Evolutionary conservation across 2,797 vertebrate species (phyloP).

Genomic region (Pitangus sulphuratus): DNA sequence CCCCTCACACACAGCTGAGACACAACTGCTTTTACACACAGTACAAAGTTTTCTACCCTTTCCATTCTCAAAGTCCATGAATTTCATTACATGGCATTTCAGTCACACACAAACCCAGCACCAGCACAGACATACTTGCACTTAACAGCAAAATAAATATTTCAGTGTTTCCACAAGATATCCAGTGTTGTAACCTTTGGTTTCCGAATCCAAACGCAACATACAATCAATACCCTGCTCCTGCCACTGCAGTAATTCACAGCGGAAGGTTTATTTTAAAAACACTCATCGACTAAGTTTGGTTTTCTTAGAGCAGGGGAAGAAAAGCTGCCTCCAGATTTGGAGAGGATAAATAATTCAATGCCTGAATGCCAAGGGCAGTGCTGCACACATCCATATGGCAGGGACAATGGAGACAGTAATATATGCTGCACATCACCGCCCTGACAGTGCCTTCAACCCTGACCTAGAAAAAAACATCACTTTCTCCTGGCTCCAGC

Average conservation of each 20-base stretch:
- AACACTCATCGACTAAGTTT: neutral
- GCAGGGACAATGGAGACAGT: conserved; percentile 50
- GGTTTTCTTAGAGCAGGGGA: conserved; percentile 24
- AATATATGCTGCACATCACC: conserved; percentile 30
- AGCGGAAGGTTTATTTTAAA: neutral
- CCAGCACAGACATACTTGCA: neutral
- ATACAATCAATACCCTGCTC: neutral
- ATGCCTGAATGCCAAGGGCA: conserved; percentile 63
- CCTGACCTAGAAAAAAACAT: conserved; percentile 11
- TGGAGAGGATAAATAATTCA: conserved; percentile 74
- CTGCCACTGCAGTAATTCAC: neutral
- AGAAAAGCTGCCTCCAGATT: conserved; percentile 51
- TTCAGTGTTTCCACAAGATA: neutral
- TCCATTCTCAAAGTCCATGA: neutral
- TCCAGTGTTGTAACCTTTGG: neutral
- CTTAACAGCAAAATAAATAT: neutral
- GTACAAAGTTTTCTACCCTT: neutral
- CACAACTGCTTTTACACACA: neutral
- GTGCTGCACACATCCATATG: conserved; percentile 48
- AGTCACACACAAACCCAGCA: neutral
- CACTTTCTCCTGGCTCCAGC: neutral
- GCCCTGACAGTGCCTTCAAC: conserved; percentile 32
- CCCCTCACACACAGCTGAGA: neutral
- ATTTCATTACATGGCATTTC: neutral
- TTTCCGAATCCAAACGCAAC: neutral